These are phyloP conservation scores for Saccostrea echinata DNA, from an alignment of 1,140 invertebrate species.

Conservation along the genomic window DNA sequence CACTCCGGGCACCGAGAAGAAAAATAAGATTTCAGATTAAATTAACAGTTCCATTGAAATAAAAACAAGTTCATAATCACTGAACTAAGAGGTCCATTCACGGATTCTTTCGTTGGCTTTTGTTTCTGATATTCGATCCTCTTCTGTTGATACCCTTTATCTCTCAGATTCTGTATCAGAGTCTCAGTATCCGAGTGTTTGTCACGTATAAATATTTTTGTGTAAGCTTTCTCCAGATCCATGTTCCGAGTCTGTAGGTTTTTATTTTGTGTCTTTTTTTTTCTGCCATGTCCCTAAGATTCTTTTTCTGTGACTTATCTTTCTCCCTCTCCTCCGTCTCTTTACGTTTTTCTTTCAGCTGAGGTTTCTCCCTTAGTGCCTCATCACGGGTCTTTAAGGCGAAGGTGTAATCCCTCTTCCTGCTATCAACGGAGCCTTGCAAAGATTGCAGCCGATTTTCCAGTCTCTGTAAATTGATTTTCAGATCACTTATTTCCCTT, in stretches of 20 bases:
- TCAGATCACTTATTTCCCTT: slow-evolving; percentile 73
- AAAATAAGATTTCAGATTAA: too few species aligned
- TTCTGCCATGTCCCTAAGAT: slow-evolving; percentile 74
- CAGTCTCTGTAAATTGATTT: slow-evolving; percentile 66
- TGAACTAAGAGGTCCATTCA: too few species aligned
- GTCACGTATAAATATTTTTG: slow-evolving; percentile 73
- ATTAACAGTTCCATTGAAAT: too few species aligned
- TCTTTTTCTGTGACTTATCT: too few species aligned
- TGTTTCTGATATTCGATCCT: slow-evolving; percentile 71
- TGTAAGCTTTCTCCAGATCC: slow-evolving; percentile 73
- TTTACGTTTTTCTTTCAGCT: slow-evolving; percentile 66
- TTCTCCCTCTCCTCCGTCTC: slow-evolving; percentile 70
- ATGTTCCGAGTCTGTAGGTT: slow-evolving; percentile 69
- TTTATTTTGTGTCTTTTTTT: slow-evolving; percentile 74
- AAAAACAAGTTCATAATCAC: too few species aligned
- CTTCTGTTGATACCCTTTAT: slow-evolving; percentile 71
- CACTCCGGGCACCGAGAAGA: too few species aligned
- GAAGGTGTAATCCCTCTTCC: slow-evolving; percentile 67
- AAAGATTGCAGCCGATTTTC: slow-evolving; percentile 69
- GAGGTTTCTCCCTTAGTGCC: slow-evolving; percentile 68
- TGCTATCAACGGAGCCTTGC: slow-evolving; percentile 61
- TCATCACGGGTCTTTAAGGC: slow-evolving; percentile 67
- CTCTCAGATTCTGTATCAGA: slow-evolving; percentile 66
- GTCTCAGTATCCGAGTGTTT: slow-evolving; percentile 67
- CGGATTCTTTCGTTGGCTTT: slow-evolving; percentile 72